A percentile compares a stretch with the other conserved stretches of the same genome.
Conservation (phyloP, 2,797 vertebrate species). For the Pyrocephalus nanus region DNA sequence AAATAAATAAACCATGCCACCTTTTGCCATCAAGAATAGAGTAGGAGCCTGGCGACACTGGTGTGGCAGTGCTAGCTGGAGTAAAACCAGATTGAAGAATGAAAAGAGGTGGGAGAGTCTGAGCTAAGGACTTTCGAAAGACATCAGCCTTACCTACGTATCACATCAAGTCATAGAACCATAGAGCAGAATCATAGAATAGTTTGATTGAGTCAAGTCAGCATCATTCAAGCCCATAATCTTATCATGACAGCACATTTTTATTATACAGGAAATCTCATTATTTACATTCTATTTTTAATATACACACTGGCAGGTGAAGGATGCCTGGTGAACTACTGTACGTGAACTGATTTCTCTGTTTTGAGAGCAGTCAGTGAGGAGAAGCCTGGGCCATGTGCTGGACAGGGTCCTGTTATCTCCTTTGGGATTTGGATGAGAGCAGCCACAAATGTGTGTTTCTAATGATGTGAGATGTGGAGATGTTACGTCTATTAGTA, state of each 20-base stretch:
- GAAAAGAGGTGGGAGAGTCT: background rate
- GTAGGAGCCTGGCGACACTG: background rate
- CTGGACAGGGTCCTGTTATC: background rate
- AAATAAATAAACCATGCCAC: background rate
- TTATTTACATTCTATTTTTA: constrained; percentile 3
- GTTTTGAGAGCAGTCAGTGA: background rate
- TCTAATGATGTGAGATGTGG: background rate
- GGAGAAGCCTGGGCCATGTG: background rate
- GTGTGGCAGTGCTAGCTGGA: background rate
- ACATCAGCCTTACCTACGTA: background rate
- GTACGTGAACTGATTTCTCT: background rate
- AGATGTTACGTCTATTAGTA: background rate
- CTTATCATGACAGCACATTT: background rate
- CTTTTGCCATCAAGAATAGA: background rate
- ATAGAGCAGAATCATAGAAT: background rate
- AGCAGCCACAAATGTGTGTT: background rate
- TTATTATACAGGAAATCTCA: background rate
- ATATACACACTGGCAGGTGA: background rate
- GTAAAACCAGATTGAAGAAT: background rate
- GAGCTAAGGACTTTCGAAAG: constrained; percentile 19
- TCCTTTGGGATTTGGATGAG: background rate
- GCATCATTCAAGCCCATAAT: background rate
- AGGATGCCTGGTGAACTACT: background rate
- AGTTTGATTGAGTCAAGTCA: background rate
- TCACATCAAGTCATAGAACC: background rate